phyloP scores from a whole-genome alignment of 2,113 vertebrate genomes.

The Micronycteris hirsuta region DNA sequence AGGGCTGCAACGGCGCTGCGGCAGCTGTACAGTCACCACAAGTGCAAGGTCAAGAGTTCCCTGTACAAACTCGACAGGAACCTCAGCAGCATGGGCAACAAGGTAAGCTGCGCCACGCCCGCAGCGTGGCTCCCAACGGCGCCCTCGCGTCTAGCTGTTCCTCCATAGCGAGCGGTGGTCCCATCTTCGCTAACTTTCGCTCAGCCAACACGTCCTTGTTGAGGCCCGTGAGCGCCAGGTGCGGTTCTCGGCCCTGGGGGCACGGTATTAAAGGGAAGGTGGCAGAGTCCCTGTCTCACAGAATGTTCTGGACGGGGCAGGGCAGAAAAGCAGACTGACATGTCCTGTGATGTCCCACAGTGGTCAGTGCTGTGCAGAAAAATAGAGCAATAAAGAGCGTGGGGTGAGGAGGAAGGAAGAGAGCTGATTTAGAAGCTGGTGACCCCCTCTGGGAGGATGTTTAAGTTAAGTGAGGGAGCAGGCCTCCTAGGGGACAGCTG shows the following conservation, averaged over 20 bases:
- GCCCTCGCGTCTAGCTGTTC: not conserved
- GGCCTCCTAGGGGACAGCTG: not conserved
- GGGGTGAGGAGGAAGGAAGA: not conserved
- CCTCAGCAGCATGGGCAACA: rapidly evolving
- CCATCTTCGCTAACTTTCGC: not conserved
- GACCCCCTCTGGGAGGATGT: not conserved
- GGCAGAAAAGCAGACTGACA: not conserved
- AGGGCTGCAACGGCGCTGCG: rapidly evolving
- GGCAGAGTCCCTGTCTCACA: not conserved
- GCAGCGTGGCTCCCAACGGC: not conserved
- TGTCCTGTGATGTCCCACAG: not conserved
- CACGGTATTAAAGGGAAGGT: not conserved
- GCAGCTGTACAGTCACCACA: rapidly evolving
- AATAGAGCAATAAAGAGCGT: not conserved
- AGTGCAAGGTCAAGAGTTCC: rapidly evolving
- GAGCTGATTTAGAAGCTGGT: not conserved
- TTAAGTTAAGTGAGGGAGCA: not conserved
- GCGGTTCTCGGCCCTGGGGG: not conserved
- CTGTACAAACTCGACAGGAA: slow-evolving; percentile 40
- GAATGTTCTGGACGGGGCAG: not conserved
- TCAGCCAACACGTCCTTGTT: not conserved
- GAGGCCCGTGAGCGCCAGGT: not conserved
- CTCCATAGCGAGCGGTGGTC: not conserved
- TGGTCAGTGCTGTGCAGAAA: not conserved
- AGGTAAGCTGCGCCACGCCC: rapidly evolving